Evolutionary conservation across 2,888 invertebrate species (phyloP).

Genomic region (Lycia hirtaria): DNA sequence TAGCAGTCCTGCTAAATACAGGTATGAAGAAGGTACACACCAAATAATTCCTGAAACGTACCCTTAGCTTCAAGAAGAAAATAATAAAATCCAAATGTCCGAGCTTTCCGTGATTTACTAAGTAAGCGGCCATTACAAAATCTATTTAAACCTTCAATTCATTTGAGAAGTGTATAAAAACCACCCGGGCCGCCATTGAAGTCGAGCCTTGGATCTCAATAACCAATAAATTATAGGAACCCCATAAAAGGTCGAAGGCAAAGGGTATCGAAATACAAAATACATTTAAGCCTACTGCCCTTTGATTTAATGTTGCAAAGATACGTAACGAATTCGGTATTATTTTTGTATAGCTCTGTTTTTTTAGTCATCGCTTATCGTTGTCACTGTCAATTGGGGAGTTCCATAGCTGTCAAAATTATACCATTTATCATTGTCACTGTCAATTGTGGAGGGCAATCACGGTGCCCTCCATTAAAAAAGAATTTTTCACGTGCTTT

Average conservation of each 20-base stretch:
- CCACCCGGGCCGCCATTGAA: slow-evolving; percentile 33
- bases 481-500: no score
- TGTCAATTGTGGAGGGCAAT: no score
- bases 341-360: background rate
- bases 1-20: no score
- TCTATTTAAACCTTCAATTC: slow-evolving; percentile 31
- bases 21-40: no score
- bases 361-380: background rate
- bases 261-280: slow-evolving; percentile 43
- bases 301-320: slow-evolving; percentile 15
- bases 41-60: no score
- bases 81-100: background rate
- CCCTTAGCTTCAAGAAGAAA: background rate
- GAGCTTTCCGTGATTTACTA: background rate
- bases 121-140: background rate
- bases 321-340: background rate
- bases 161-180: slow-evolving; percentile 40
- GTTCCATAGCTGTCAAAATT: no score
- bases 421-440: no score
- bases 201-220: slow-evolving; percentile 38
- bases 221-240: slow-evolving; percentile 44
- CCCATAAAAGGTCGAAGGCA: slow-evolving; percentile 37
- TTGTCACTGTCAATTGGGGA: no score
- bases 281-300: slow-evolving; percentile 35
- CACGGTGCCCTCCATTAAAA: no score